Percentiles rank a stretch among this genome's conserved stretches.
Evolutionary conservation across 2,113 vertebrate species (phyloP).

Genomic region (Dolichotis patagonum): DNA sequence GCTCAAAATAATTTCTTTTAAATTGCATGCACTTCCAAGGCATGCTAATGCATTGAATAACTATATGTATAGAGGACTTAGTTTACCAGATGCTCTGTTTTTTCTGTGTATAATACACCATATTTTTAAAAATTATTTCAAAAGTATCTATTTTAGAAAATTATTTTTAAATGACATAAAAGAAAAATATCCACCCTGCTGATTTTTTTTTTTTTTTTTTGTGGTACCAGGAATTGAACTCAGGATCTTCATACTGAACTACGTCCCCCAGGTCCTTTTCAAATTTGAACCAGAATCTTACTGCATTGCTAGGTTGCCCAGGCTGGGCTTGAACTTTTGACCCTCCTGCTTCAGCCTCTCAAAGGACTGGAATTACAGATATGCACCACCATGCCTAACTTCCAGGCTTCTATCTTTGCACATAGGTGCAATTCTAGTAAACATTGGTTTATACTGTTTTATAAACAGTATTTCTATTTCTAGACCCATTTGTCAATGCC

Average conservation of each 20-base stretch:
- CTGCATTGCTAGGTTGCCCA: neutral
- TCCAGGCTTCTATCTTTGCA: neutral
- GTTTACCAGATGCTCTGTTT: neutral
- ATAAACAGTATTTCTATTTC: conserved; percentile 37
- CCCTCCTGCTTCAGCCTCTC: neutral
- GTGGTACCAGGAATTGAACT: neutral
- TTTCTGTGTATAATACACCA: neutral
- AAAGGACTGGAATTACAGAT: neutral
- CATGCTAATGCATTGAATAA: neutral
- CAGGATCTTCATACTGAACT: neutral
- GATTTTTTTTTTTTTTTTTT: neutral
- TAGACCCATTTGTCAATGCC: neutral
- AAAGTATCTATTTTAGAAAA: conserved; percentile 58
- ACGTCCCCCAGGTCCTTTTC: neutral
- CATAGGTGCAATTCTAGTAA: neutral
- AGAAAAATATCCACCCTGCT: conserved; percentile 9
- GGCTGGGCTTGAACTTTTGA: neutral
- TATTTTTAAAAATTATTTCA: conserved; percentile 16
- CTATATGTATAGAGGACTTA: neutral
- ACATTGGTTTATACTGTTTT: neutral
- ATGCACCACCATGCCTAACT: neutral
- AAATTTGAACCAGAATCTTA: neutral
- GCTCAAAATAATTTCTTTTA: conserved; percentile 34
- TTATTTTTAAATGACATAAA: conserved; percentile 44
- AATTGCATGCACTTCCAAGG: neutral